phyloP scores from a whole-genome alignment of 2,113 vertebrate genomes.

The Sturnira hondurensis region DNA sequence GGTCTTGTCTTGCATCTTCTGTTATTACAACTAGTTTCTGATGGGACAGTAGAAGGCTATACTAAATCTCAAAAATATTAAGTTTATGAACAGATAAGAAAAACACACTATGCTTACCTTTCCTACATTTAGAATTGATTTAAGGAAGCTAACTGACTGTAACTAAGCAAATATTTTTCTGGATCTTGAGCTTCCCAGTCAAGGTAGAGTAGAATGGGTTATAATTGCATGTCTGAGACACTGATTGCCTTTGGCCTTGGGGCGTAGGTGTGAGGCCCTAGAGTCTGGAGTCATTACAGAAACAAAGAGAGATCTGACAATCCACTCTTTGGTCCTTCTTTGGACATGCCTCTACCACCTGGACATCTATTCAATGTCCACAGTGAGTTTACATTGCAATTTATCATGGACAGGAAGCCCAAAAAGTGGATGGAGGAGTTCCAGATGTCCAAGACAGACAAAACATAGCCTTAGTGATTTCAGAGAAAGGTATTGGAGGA shows the following conservation, averaged over 20 bases:
- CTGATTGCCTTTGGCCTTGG: not conserved
- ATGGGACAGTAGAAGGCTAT: not conserved
- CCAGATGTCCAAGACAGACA: not conserved
- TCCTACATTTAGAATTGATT: not conserved
- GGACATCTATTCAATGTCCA: not conserved
- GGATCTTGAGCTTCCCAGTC: not conserved
- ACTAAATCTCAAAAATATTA: not conserved
- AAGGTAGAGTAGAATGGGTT: not conserved
- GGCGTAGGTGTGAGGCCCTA: not conserved
- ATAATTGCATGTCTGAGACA: not conserved
- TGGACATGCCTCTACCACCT: not conserved
- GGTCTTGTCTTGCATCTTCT: not conserved
- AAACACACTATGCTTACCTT: not conserved
- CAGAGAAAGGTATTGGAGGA: not conserved
- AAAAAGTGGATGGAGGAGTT: not conserved
- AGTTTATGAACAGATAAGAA: not conserved
- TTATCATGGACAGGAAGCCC: not conserved
- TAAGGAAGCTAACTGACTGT: not conserved
- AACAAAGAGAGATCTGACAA: not conserved
- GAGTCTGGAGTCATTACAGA: not conserved
- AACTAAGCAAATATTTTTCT: not conserved
- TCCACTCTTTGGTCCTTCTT: not conserved
- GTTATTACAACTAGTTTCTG: not conserved
- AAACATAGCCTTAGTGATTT: not conserved
- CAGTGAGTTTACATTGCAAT: not conserved